Evolutionary conservation across 2,797 vertebrate genomes (phyloP).

Genomic region (Falco peregrinus): DNA sequence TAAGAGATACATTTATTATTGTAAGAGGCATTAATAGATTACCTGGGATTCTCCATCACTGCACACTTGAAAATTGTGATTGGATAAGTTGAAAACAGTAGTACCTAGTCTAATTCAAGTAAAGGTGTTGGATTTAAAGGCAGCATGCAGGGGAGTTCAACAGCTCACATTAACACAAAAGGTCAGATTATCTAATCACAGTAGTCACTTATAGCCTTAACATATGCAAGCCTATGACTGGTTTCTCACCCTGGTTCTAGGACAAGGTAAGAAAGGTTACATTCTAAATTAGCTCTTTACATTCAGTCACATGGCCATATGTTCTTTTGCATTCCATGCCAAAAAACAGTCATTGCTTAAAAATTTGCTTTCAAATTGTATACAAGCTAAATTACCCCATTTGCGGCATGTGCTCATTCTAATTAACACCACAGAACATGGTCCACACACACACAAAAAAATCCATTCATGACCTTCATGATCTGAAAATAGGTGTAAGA

Average conservation of each 20-base stretch:
- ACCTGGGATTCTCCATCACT: neutral
- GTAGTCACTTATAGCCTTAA: neutral
- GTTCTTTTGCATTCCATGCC: neutral
- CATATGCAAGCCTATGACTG: neutral
- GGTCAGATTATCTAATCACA: neutral
- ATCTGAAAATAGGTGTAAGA: neutral
- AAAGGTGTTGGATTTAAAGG: neutral
- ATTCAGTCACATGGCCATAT: neutral
- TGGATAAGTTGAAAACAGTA: neutral
- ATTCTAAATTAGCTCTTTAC: neutral
- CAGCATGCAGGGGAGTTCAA: neutral
- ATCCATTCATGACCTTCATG: neutral
- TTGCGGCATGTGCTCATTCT: neutral
- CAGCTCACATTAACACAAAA: neutral
- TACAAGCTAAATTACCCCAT: neutral
- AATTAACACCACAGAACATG: neutral
- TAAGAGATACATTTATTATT: neutral
- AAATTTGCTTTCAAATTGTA: neutral
- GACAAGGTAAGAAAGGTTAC: neutral
- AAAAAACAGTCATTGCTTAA: neutral
- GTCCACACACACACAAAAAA: neutral
- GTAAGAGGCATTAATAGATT: neutral
- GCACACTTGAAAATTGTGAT: neutral
- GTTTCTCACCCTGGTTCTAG: neutral
- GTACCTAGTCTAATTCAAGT: neutral